Conservation (phyloP, 2,113 vertebrate species). For the Pygoscelis antarcticus region DNA sequence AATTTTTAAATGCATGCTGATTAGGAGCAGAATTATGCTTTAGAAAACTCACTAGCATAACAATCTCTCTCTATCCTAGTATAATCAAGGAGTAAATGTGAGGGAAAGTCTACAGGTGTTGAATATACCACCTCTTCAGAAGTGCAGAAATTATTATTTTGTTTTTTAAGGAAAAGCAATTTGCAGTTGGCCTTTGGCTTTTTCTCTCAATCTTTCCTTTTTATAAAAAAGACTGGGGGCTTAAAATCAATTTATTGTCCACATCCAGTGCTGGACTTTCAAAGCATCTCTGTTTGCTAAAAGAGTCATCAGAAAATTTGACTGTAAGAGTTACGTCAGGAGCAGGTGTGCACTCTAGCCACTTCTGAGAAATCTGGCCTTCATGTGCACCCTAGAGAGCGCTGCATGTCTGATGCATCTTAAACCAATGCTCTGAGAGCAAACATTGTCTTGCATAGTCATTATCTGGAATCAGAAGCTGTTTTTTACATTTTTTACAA, state of each 20-base stretch:
- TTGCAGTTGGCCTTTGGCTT: neutral
- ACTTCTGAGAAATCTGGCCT: neutral
- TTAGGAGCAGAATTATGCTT: neutral
- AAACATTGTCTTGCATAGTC: neutral
- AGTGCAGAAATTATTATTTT: neutral
- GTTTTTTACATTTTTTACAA: neutral
- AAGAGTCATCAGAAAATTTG: neutral
- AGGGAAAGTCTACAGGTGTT: neutral
- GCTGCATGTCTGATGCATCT: fast-evolving
- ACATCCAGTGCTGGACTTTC: neutral
- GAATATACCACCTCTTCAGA: neutral
- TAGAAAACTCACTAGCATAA: neutral
- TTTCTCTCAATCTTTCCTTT: neutral
- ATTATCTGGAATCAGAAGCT: neutral
- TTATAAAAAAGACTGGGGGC: neutral
- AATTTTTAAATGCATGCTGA: neutral
- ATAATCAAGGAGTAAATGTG: neutral
- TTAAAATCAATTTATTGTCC: neutral
- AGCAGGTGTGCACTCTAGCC: neutral
- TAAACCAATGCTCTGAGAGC: neutral
- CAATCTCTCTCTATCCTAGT: neutral
- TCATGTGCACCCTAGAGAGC: neutral
- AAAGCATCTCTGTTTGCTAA: neutral
- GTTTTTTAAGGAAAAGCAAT: neutral
- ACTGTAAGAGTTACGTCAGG: neutral